Percentiles rank a stretch among this genome's conserved stretches.
phyloP scores from a whole-genome alignment of 2,113 vertebrate species.

The Sinocyclocheilus maitianheensis region DNA sequence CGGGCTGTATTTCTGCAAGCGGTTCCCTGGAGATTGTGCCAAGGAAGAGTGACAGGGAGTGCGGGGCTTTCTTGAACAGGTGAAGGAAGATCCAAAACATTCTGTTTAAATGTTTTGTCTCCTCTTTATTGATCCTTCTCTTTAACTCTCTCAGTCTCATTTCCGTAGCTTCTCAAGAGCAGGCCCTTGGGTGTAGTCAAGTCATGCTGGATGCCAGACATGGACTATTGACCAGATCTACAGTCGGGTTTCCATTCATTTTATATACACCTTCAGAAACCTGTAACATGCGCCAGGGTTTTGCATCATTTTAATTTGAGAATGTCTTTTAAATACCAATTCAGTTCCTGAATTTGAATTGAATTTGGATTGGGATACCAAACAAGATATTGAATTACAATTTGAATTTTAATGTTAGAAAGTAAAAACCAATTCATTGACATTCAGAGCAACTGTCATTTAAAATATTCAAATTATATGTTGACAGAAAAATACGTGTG shows the following conservation, averaged over 20 bases:
- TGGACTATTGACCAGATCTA: slow-evolving; percentile 5
- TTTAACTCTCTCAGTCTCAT: slow-evolving; percentile 29
- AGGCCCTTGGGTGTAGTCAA: slow-evolving; percentile 46
- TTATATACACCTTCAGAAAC: background rate
- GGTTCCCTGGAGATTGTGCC: slow-evolving; percentile 44
- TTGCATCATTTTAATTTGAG: no score
- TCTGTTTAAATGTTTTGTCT: slow-evolving; percentile 60
- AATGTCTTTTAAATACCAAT: background rate
- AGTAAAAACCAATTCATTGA: background rate
- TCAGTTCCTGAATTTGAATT: background rate
- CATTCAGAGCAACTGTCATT: background rate
- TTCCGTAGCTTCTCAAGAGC: slow-evolving; percentile 50
- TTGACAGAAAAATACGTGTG: no score
- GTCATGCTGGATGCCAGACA: slow-evolving; percentile 46
- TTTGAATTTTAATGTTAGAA: background rate
- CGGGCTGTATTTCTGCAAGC: slow-evolving; percentile 55
- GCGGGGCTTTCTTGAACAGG: slow-evolving; percentile 50
- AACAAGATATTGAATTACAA: background rate
- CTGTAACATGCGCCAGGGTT: no score
- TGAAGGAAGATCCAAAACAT: slow-evolving; percentile 56
- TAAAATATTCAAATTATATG: no score
- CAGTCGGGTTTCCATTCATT: slow-evolving; percentile 31
- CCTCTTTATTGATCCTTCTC: slow-evolving; percentile 56
- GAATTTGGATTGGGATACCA: background rate
- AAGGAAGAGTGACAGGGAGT: slow-evolving; percentile 55